A percentile compares a stretch with the other conserved stretches of the same genome.
phyloP scores from a whole-genome alignment of 1,140 invertebrate genomes.

The Euwallacea fornicatus region DNA sequence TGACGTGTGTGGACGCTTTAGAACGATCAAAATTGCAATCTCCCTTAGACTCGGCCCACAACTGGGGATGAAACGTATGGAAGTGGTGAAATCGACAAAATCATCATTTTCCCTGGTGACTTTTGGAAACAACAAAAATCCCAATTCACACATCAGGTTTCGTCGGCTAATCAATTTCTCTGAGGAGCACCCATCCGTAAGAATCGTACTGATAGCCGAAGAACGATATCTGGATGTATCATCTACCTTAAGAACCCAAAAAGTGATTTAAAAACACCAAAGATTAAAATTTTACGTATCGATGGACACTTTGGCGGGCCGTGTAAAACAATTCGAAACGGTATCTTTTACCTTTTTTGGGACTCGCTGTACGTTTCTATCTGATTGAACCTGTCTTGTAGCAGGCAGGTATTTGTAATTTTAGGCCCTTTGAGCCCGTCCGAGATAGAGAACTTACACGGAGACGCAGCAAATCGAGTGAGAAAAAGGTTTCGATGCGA shows the following conservation, averaged over 20 bases:
- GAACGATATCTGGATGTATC: slow-evolving; percentile 28
- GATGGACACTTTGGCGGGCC: slow-evolving; percentile 39
- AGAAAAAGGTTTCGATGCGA: too few species aligned
- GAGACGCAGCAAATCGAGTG: too few species aligned
- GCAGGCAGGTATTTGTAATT: slow-evolving; percentile 23
- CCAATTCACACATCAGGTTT: slow-evolving; percentile 1
- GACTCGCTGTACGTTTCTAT: slow-evolving; percentile 29
- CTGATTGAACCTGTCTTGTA: slow-evolving; percentile 28
- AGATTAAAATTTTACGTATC: slow-evolving; percentile 42
- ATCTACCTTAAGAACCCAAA: slow-evolving; percentile 29
- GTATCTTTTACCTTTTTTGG: slow-evolving; percentile 34
- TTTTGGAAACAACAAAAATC: too few species aligned
- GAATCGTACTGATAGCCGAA: slow-evolving; percentile 25
- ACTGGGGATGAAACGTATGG: too few species aligned
- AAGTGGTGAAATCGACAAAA: too few species aligned
- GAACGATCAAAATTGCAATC: too few species aligned
- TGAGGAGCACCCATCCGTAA: slow-evolving; percentile 18
- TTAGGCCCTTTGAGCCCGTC: slow-evolving; percentile 2
- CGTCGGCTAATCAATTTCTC: slow-evolving; percentile 29
- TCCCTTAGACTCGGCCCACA: too few species aligned
- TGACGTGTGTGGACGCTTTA: too few species aligned
- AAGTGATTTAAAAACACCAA: slow-evolving; percentile 39
- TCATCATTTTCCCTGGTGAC: too few species aligned
- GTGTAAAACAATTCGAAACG: slow-evolving; percentile 41
- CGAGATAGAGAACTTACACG: too few species aligned